Evolutionary conservation across 2,113 vertebrate species (phyloP).

Genomic region (Phrynocephalus versicolor): DNA sequence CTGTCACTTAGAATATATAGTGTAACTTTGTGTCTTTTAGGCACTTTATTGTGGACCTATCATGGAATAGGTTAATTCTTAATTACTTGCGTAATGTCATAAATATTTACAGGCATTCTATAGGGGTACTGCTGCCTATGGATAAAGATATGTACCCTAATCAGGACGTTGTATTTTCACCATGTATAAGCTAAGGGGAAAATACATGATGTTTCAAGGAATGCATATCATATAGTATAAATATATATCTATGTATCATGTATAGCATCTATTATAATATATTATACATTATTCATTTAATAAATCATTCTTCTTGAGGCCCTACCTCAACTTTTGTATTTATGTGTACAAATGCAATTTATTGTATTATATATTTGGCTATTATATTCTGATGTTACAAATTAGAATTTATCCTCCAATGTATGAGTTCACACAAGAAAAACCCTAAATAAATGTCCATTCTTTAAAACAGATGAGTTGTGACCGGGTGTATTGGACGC

Average conservation of each 20-base stretch:
- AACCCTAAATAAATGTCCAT: slow-evolving; percentile 91
- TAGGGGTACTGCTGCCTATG: slow-evolving; percentile 91
- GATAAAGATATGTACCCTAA: slow-evolving; percentile 95
- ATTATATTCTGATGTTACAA: slow-evolving; percentile 93
- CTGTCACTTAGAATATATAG: slow-evolving; percentile 80
- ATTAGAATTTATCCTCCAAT: slow-evolving; percentile 89
- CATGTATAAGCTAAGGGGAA: slow-evolving; percentile 76
- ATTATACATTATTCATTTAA: slow-evolving; percentile 87
- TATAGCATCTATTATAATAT: slow-evolving; percentile 79
- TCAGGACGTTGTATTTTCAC: slow-evolving; percentile 81
- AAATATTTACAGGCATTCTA: slow-evolving; percentile 86
- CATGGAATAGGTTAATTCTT: slow-evolving; percentile 89
- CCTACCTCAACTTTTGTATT: slow-evolving; percentile 99
- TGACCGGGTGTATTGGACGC: slow-evolving; percentile 39
- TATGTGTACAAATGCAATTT: slow-evolving; percentile 98
- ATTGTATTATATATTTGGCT: slow-evolving; percentile 97
- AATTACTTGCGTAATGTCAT: slow-evolving; percentile 96
- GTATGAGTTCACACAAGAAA: slow-evolving; percentile 80
- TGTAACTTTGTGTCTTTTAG: slow-evolving; percentile 86
- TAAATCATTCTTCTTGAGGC: slow-evolving; percentile 95
- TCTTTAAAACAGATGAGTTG: slow-evolving; percentile 81
- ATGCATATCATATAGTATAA: slow-evolving; percentile 62
- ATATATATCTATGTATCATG: slow-evolving; percentile 72
- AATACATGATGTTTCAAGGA: slow-evolving; percentile 83
- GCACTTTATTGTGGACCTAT: slow-evolving; percentile 96